phyloP scores from a whole-genome alignment of 2,888 invertebrate species.

The Lordiphosa andalusiaca region DNA sequence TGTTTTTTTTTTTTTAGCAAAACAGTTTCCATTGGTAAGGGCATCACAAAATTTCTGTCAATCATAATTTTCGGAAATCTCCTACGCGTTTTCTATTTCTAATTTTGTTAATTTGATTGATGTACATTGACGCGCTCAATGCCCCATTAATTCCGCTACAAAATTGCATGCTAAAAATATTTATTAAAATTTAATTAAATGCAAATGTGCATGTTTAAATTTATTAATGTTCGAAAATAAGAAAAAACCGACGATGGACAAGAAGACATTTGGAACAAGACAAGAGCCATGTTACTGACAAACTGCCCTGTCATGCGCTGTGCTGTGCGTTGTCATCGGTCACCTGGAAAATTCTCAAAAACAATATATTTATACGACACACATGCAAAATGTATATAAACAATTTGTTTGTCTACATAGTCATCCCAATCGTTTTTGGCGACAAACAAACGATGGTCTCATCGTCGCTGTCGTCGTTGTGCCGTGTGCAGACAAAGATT shows the following conservation, averaged over 20 bases:
- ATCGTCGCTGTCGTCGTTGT: slow-evolving; percentile 37
- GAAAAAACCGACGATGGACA: slow-evolving; percentile 5
- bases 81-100: slow-evolving; percentile 27
- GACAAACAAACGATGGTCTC: slow-evolving; percentile 39
- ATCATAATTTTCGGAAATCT: neutral
- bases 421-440: slow-evolving; percentile 57
- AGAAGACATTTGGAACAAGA: slow-evolving; percentile 14
- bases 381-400: slow-evolving; percentile 8
- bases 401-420: slow-evolving; percentile 43
- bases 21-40: no score
- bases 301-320: slow-evolving; percentile 24
- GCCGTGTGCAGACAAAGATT: slow-evolving; percentile 66
- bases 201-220: slow-evolving; percentile 51
- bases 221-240: slow-evolving; percentile 35
- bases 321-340: slow-evolving; percentile 5
- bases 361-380: slow-evolving; percentile 16
- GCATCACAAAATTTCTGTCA: neutral
- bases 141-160: slow-evolving; percentile 58
- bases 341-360: slow-evolving; percentile 33
- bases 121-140: slow-evolving; percentile 53
- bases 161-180: slow-evolving; percentile 34
- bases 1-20: no score
- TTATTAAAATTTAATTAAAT: slow-evolving; percentile 57
- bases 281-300: slow-evolving; percentile 19
- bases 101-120: slow-evolving; percentile 56